These are phyloP conservation scores for Gallinago solitaria DNA, from an alignment of 2,797 vertebrate genomes.

Conservation along the genomic window DNA sequence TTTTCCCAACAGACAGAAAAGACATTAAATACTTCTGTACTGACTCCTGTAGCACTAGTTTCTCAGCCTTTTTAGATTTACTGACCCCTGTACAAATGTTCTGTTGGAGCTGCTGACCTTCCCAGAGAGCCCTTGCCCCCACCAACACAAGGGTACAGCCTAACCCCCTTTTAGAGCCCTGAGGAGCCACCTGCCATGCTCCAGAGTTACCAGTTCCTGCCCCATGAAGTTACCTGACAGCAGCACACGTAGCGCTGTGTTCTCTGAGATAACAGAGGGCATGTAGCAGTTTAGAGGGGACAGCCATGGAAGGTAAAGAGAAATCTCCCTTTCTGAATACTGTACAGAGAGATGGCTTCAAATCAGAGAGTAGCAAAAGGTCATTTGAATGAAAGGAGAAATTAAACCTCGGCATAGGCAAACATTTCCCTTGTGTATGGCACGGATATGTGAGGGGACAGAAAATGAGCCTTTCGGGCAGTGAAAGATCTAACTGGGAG, in stretches of 20 bases:
- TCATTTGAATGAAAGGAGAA: neutral
- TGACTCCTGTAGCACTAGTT: neutral
- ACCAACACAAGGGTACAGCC: neutral
- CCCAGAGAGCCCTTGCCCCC: neutral
- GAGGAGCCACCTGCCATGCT: neutral
- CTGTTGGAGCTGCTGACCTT: neutral
- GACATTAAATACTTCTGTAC: neutral
- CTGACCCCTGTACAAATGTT: neutral
- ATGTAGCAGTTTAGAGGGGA: neutral
- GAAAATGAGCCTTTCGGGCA: neutral
- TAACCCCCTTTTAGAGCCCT: neutral
- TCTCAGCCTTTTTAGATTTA: neutral
- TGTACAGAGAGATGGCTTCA: neutral
- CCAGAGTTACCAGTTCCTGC: neutral
- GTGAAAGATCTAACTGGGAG: neutral
- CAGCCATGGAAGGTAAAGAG: neutral
- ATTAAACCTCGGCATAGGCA: neutral
- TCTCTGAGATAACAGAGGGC: neutral
- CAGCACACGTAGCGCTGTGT: fast-evolving
- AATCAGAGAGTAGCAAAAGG: neutral
- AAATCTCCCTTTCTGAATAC: neutral
- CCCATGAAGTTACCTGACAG: neutral
- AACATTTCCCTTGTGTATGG: neutral
- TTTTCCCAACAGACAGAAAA: neutral
- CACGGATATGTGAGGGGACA: neutral